A percentile compares a stretch with the other conserved stretches of the same genome.
Evolutionary conservation across 92 coral and sea anemone species (phyloP).

Genomic region (Zoanthus sociatus): DNA sequence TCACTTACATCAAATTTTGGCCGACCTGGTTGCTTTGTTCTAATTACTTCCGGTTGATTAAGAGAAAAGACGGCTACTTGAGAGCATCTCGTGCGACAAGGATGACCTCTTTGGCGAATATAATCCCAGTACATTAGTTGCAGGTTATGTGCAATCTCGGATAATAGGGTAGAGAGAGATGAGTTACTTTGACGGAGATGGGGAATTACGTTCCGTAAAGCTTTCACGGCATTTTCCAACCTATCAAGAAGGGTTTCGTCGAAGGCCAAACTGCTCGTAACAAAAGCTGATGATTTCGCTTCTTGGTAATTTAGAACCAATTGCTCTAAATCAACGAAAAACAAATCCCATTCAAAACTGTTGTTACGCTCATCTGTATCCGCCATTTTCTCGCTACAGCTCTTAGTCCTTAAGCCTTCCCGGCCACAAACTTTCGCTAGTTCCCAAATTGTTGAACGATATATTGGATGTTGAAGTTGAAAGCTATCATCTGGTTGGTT

Average conservation of each 20-base stretch:
- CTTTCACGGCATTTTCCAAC: background rate
- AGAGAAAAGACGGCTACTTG: too few species aligned
- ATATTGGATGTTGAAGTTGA: too few species aligned
- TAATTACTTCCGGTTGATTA: too few species aligned
- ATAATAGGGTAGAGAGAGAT: background rate
- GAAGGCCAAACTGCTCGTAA: too few species aligned
- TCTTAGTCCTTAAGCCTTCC: background rate
- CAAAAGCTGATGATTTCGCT: too few species aligned
- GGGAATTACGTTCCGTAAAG: background rate
- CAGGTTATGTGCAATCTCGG: background rate
- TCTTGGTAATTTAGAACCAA: slow-evolving; percentile 46
- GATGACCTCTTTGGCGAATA: slow-evolving; percentile 50
- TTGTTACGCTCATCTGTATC: background rate
- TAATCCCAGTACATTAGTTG: slow-evolving; percentile 53
- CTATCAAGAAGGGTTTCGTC: too few species aligned
- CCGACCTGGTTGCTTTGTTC: slow-evolving; percentile 48
- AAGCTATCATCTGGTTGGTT: too few species aligned
- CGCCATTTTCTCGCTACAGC: background rate
- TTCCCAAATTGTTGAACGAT: too few species aligned
- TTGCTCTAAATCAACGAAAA: slow-evolving; percentile 55
- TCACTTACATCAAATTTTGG: too few species aligned
- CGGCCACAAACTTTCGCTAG: background rate
- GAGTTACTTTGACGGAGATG: background rate
- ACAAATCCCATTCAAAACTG: background rate
- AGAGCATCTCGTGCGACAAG: slow-evolving; percentile 46